Conservation (phyloP, 2,888 invertebrate genomes). For the Cheilosia urbana region DNA sequence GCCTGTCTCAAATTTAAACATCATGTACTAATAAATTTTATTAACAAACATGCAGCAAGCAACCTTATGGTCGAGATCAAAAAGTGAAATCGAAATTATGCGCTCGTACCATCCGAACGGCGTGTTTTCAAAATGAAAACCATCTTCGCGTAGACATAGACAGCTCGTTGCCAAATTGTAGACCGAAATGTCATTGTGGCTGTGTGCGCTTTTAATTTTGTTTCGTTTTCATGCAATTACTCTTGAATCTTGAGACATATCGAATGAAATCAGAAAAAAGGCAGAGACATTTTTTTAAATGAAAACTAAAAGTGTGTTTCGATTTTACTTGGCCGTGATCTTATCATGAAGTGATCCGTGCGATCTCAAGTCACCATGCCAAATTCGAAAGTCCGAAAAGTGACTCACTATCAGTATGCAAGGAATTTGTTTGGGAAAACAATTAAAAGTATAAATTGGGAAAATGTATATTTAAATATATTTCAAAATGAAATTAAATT, state of each 20-base stretch:
- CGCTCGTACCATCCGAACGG: background rate
- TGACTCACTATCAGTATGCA: background rate
- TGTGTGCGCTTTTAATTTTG: too few species aligned
- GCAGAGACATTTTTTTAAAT: background rate
- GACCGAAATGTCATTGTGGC: background rate
- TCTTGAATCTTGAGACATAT: background rate
- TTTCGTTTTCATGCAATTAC: background rate
- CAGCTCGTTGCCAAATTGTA: constrained; percentile 31
- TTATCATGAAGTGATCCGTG: background rate
- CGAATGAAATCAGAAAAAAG: background rate
- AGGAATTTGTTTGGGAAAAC: background rate
- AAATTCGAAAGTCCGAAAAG: background rate
- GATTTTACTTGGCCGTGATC: constrained; percentile 14
- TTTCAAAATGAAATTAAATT: too few species aligned
- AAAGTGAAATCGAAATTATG: constrained; percentile 32
- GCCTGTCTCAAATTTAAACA: constrained; percentile 6
- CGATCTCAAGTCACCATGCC: background rate
- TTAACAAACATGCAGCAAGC: background rate
- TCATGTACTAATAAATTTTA: background rate
- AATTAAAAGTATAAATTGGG: too few species aligned
- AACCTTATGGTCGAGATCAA: background rate
- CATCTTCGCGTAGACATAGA: constrained; percentile 7
- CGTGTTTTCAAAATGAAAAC: background rate
- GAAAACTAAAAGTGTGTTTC: constrained; percentile 15
- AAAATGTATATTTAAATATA: too few species aligned